Base-by-base conservation (phyloP, 2,113 vertebrate species). In the Argyrosomus japonicus region DNA sequence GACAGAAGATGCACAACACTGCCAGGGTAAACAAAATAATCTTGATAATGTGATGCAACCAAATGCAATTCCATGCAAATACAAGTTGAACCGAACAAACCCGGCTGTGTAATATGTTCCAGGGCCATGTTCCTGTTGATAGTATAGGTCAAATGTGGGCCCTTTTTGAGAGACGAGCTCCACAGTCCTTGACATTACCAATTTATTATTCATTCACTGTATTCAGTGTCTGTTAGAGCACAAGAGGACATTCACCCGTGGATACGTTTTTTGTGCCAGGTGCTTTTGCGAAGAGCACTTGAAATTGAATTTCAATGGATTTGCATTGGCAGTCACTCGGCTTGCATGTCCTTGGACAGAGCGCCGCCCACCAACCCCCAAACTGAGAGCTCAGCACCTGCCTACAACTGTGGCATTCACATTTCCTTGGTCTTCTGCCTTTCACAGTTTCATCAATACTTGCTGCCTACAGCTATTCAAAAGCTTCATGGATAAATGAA, bases 251-350 rank as follows among this genome's bases (percentile, higher is more conserved):
- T 85, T 87, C 85, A 89, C 76, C 84, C 43, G 67, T 79, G 83
- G 88, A 86, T 87, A 79, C 61, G 83, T 77, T 91, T 77, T 91
- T 81, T 21, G 62, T 91, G 91, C 81, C 90, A 92, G 82, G 89
- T 85, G 85, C 87, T 79, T 89, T 90, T 72, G 76, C 53, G 4
- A 73, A 88, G 84, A 85, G 82, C 83, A 86, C 89, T 92, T 82
- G 67, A 91, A 87, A 91, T 84, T 89, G 87, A 90, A 93, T 94
- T 92, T 91, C 90, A 93, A 88, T 89, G 86, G 87, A 86, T 90
- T 77, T 88, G 79, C 89, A 90, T 87, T 89, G 92, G 92, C 85
- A 90, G 91, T 90, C 84, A 86, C 62, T 87, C 40, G 40, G 88
- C 89, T 83, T 12, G 25, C 62, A 64, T 73, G 89, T 93, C 93